Percentiles rank a stretch among this genome's conserved stretches.
Conservation (phyloP, 64 coral and sea anemone genomes). For the Astreopora myriophthalma region DNA sequence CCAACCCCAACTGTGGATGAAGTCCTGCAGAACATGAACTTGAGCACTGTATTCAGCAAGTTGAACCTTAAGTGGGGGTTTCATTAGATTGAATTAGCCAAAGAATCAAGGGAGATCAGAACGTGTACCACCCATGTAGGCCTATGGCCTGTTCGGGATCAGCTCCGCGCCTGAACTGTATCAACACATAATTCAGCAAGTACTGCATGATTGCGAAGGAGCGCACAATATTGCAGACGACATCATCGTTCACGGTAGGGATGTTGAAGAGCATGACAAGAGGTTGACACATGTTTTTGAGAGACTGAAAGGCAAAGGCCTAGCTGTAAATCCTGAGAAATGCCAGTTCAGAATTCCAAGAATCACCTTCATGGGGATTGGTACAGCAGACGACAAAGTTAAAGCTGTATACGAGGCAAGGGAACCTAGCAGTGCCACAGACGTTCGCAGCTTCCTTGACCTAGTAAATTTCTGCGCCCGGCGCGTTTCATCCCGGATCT, state of each 20-base stretch:
- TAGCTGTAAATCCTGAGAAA: slow-evolving; percentile 43
- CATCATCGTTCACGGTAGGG: slow-evolving; percentile 39
- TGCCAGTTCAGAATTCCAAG: slow-evolving; percentile 40
- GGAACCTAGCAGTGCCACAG: background rate
- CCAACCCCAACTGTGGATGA: slow-evolving; percentile 60
- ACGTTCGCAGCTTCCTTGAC: slow-evolving; percentile 44
- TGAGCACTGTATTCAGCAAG: slow-evolving; percentile 38
- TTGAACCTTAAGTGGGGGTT: slow-evolving; percentile 53
- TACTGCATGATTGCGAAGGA: slow-evolving; percentile 21
- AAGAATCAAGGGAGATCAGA: background rate
- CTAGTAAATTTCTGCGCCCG: background rate
- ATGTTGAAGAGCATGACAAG: slow-evolving; percentile 37
- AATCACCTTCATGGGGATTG: slow-evolving; percentile 35
- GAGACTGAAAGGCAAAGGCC: background rate
- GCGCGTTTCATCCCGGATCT: background rate
- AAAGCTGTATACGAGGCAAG: slow-evolving; percentile 38
- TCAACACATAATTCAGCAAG: slow-evolving; percentile 38
- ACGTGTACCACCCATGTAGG: background rate
- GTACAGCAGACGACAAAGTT: slow-evolving; percentile 30
- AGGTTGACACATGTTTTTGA: slow-evolving; percentile 12
- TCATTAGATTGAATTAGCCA: slow-evolving; percentile 23
- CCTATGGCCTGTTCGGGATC: background rate
- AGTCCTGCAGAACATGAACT: background rate
- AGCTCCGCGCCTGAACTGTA: background rate
- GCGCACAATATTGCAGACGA: slow-evolving; percentile 39